Evolutionary conservation across 2,113 vertebrate species (phyloP), one percentile per base, ranked within the genome.

Genomic region (Bucco capensis): DNA sequence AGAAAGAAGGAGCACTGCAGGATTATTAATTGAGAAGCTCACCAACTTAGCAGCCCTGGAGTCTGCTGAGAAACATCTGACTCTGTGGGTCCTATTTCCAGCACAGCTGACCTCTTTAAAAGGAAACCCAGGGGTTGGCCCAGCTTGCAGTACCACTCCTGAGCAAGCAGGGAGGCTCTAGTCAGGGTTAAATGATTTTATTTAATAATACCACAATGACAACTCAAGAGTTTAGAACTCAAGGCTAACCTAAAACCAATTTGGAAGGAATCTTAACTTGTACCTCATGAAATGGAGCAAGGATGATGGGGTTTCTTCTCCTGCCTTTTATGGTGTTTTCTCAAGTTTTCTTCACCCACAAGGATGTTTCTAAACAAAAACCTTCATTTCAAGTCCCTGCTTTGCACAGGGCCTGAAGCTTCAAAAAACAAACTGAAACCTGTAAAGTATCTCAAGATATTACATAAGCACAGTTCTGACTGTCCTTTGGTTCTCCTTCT

Each of bases 301-400:
- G 28, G 50, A 40, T 4, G 1, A 11, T 31, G 38, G 19, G 8
- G 8, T 40, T 70, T 57, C 80, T 62, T 8, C 44, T 7, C 4
- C 14, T 40, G 37, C 13, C 23, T 61, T 31, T 40, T 44, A n/a
- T 38, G 25, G 7, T 22, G 38, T 31, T 77, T 54, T 40, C 38
- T 5, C 1, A 5, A 5, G 8, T 47, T 81, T 71, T 44, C n/a
- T 66, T 85, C 54, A 33, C 28, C n/a, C 42, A 37, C 0, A 0
- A 74, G 15, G 53, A 12, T 47, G 46, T 27, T 64, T 86, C 53
- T 5, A 60, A 78, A 61, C 2, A 1, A 74, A 58, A 93, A 19
- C 2, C 28, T 62, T 64, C 3, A 14, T 23, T 86, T 56, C 60
- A 31, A 9, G 14, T 5, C 30, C 27, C 61, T 19, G 51, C 21